Evolutionary conservation across 30 jellyfish, hydroid and myxozoan species (phyloP).

Genomic region (Aurelia sp.): DNA sequence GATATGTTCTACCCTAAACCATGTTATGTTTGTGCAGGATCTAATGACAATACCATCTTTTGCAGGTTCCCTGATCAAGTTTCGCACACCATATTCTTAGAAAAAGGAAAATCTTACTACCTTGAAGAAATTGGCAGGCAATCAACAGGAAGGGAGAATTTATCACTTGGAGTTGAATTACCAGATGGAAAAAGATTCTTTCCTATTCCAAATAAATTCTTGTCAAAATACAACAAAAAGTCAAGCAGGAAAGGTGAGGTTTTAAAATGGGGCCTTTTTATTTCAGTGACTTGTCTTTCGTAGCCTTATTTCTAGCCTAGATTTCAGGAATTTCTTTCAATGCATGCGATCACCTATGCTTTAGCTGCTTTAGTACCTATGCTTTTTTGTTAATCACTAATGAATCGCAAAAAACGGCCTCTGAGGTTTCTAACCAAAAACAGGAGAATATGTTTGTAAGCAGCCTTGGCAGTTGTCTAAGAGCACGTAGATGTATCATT

Average conservation of each 20-base stretch:
- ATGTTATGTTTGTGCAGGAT: too few relatives aligned
- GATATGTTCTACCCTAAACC: too few relatives aligned
- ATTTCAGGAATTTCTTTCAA: background rate
- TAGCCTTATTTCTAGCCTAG: too few relatives aligned
- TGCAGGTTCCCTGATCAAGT: conserved; percentile 93
- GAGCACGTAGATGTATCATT: too few relatives aligned
- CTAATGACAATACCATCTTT: background rate
- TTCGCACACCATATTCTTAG: conserved; percentile 79
- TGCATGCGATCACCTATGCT: background rate
- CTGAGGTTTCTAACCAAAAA: too few relatives aligned
- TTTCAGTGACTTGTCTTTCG: too few relatives aligned
- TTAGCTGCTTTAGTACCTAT: too few relatives aligned
- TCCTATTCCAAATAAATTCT: conserved; percentile 71
- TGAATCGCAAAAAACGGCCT: too few relatives aligned
- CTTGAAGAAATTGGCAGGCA: conserved; percentile 90
- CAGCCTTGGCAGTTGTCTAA: too few relatives aligned
- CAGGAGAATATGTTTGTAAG: too few relatives aligned
- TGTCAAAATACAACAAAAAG: conserved; percentile 39
- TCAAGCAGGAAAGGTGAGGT: conserved; percentile 24
- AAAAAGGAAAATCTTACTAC: conserved; percentile 76
- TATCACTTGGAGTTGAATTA: conserved; percentile 87
- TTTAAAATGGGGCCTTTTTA: too few relatives aligned
- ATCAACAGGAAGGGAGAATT: conserved; percentile 51
- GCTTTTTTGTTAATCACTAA: too few relatives aligned
- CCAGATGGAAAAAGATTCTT: conserved; percentile 84